phyloP scores from a whole-genome alignment of 2,888 invertebrate species.

The Latheticus oryzae region DNA sequence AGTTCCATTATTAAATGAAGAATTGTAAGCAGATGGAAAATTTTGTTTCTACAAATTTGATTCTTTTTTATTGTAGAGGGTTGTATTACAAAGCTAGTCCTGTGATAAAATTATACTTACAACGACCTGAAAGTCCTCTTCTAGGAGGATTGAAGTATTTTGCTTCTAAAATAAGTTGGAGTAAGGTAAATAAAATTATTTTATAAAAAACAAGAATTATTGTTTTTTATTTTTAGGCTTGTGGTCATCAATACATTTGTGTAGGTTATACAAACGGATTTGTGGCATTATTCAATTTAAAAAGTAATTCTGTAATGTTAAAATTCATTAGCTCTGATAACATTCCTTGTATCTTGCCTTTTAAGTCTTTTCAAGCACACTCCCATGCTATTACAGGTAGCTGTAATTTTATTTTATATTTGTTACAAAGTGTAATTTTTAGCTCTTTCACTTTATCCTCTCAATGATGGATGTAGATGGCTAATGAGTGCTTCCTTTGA shows the following conservation, averaged over 20 bases:
- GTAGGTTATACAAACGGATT: conserved; percentile 78
- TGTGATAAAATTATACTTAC: conserved; percentile 63
- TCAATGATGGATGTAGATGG: conserved; percentile 71
- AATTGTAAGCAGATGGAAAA: not conserved
- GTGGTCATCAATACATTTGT: conserved; percentile 69
- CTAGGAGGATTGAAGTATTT: conserved; percentile 61
- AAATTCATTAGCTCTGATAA: conserved; percentile 60
- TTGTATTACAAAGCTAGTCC: conserved; percentile 67
- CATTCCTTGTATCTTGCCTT: conserved; percentile 69
- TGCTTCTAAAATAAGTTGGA: conserved; percentile 67
- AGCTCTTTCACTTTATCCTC: conserved; percentile 65
- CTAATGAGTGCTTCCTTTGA: conserved; percentile 76
- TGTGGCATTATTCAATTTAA: conserved; percentile 74
- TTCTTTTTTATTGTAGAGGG: conserved; percentile 56
- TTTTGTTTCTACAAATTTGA: conserved; percentile 13
- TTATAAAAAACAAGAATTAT: too few relatives aligned
- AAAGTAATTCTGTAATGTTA: conserved; percentile 66
- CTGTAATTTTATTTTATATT: not conserved
- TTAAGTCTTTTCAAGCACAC: conserved; percentile 71
- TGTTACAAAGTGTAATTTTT: conserved; percentile 33
- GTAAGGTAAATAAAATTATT: conserved; percentile 54
- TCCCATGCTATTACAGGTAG: conserved; percentile 72
- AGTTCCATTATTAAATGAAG: conserved; percentile 68
- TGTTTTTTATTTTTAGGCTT: conserved; percentile 67
- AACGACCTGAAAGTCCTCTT: conserved; percentile 54